Evolutionary conservation across 2,797 vertebrate genomes (phyloP).

Genomic region (Psittacula derbiana): DNA sequence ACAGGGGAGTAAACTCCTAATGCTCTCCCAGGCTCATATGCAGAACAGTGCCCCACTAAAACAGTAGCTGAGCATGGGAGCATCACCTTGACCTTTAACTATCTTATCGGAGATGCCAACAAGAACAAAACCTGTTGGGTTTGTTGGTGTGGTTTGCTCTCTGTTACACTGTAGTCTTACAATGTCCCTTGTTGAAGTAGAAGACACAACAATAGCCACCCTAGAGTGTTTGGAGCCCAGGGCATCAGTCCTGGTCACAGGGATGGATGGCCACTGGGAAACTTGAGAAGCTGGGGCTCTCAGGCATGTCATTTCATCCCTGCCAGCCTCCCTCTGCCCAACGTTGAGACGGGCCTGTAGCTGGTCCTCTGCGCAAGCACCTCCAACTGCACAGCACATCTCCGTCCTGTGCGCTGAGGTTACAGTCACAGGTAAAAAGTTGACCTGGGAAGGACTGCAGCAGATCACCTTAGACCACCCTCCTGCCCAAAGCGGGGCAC

Average conservation of each 20-base stretch:
- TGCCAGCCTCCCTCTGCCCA: not conserved
- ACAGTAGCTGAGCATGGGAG: not conserved
- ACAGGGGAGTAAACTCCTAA: not conserved
- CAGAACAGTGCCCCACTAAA: not conserved
- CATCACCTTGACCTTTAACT: not conserved
- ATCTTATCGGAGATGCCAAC: not conserved
- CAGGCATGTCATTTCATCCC: not conserved
- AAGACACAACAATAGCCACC: not conserved
- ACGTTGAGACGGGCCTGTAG: fast-evolving
- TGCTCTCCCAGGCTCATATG: not conserved
- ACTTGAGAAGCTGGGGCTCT: not conserved
- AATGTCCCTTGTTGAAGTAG: not conserved
- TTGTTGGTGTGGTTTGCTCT: not conserved
- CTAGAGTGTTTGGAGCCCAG: not conserved
- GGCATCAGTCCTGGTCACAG: not conserved
- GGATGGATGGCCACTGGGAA: fast-evolving
- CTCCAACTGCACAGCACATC: not conserved
- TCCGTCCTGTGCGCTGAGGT: not conserved
- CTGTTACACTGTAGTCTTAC: not conserved
- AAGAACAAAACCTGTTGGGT: not conserved
- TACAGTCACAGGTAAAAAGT: not conserved
- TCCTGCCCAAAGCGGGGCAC: not conserved
- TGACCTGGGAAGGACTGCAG: not conserved
- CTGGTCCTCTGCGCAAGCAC: fast-evolving
- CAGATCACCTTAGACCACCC: not conserved